phyloP scores from a whole-genome alignment of 2,797 vertebrate species.

The Acridotheres tristis region DNA sequence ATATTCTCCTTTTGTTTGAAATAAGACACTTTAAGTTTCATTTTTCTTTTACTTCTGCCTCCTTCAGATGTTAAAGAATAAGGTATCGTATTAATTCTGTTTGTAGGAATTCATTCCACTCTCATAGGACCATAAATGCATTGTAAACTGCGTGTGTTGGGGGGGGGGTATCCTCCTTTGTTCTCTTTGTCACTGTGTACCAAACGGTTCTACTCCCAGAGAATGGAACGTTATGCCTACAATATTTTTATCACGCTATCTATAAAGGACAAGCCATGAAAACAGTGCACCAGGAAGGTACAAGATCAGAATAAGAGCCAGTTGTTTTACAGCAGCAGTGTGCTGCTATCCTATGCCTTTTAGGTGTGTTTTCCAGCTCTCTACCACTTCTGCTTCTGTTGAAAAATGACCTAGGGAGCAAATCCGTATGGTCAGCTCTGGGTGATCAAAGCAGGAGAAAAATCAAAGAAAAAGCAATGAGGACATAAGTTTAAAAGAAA shows the following conservation, averaged over 20 bases:
- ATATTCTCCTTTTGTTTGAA: neutral
- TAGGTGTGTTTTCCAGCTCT: neutral
- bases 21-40: neutral
- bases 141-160: neutral
- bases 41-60: neutral
- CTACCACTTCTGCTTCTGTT: neutral
- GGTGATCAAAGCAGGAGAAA: slow-evolving; percentile 15
- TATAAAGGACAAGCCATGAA: neutral
- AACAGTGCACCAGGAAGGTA: neutral
- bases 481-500: neutral
- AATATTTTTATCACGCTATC: neutral
- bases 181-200: slow-evolving; percentile 10
- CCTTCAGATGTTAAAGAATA: slow-evolving; percentile 9
- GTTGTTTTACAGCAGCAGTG: neutral
- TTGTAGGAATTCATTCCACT: neutral
- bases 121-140: neutral
- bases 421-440: neutral
- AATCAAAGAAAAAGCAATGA: slow-evolving; percentile 5
- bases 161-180: neutral
- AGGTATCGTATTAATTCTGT: slow-evolving; percentile 2
- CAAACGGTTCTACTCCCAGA: neutral
- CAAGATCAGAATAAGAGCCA: neutral
- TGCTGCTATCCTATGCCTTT: neutral
- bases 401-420: neutral
- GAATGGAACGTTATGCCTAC: neutral